Conservation (phyloP, 2,797 vertebrate species). For the Cercopithecus neglectus region DNA sequence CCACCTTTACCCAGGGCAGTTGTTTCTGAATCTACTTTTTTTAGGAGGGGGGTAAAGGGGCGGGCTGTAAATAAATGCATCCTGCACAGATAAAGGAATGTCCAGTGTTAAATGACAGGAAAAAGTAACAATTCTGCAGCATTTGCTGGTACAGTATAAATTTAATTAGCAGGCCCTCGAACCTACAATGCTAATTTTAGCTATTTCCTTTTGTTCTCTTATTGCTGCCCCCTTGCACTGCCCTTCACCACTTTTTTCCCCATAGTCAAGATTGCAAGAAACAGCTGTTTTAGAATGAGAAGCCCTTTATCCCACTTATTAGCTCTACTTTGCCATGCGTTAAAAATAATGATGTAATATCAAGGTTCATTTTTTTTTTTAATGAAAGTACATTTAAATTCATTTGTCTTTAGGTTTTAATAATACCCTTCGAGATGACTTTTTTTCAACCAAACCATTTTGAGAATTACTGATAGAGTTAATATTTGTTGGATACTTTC, state of each 20-base stretch:
- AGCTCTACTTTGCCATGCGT: not conserved
- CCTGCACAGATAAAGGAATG: not conserved
- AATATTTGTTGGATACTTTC: not conserved
- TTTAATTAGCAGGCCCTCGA: not conserved
- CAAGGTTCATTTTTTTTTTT: not conserved
- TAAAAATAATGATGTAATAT: not conserved
- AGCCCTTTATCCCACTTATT: not conserved
- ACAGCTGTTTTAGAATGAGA: not conserved
- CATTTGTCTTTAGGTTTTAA: not conserved
- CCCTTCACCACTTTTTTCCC: not conserved
- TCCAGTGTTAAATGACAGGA: slow-evolving; percentile 5
- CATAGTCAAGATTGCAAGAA: not conserved
- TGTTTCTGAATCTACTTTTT: not conserved
- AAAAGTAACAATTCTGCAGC: not conserved
- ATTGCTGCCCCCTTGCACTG: too few species aligned
- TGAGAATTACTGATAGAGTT: not conserved
- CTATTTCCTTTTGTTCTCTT: not conserved
- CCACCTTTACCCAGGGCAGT: not conserved
- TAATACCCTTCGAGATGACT: not conserved
- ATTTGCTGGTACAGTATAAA: not conserved
- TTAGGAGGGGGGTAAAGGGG: accelerated
- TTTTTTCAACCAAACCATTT: not conserved
- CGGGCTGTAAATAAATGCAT: not conserved
- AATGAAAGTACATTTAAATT: slow-evolving; percentile 11
- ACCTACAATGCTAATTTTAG: not conserved